Evolutionary conservation across 2,888 invertebrate species (phyloP).

Genomic region (Cinara cedri): DNA sequence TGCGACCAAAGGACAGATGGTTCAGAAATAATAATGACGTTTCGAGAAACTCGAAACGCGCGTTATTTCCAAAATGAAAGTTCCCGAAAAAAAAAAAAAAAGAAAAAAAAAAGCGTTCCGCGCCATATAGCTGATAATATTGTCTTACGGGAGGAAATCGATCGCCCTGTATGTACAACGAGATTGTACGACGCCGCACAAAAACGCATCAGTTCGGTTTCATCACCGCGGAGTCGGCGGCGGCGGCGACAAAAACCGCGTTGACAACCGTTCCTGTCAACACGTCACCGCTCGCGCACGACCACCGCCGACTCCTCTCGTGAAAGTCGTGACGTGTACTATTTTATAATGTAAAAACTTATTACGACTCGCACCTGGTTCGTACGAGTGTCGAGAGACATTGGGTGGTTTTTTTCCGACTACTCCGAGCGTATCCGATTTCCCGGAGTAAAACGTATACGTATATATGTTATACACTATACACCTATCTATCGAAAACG

Average conservation of each 20-base stretch:
- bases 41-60: too few relatives aligned
- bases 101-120: too few relatives aligned
- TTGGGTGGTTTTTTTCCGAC: not conserved
- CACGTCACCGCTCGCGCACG: conserved; percentile 17
- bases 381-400: not conserved
- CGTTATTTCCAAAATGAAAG: too few relatives aligned
- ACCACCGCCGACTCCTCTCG: not conserved
- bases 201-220: conserved; percentile 32
- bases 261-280: conserved; percentile 47
- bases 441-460: conserved; percentile 1
- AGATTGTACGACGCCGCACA: not conserved
- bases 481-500: not conserved
- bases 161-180: too few relatives aligned
- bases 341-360: conserved; percentile 38
- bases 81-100: too few relatives aligned
- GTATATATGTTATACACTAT: too few relatives aligned
- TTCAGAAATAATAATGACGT: too few relatives aligned
- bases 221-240: conserved; percentile 2
- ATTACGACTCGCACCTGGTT: conserved; percentile 44
- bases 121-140: too few relatives aligned
- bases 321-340: not conserved
- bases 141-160: too few relatives aligned
- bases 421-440: conserved; percentile 21
- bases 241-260: conserved; percentile 33
- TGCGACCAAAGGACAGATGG: too few relatives aligned